phyloP scores from a whole-genome alignment of 1,140 invertebrate genomes.

The Theocolax elegans region DNA sequence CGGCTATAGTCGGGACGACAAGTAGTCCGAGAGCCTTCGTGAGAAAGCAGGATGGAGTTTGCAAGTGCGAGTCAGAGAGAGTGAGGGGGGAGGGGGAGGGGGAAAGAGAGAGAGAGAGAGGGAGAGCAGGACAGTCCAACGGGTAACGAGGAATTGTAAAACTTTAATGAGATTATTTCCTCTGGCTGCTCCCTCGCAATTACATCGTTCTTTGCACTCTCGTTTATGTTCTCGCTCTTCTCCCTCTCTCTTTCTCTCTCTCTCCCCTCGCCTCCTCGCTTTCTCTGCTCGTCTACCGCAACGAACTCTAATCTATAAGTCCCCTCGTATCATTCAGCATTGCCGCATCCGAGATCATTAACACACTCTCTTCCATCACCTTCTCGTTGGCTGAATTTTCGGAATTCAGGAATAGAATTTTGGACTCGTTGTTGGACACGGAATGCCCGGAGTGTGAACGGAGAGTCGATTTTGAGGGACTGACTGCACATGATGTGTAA shows the following conservation, averaged over 20 bases:
- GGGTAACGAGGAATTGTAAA: slow-evolving; percentile 39
- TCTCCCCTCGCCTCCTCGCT: too few species aligned
- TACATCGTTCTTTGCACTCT: slow-evolving; percentile 12
- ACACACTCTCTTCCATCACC: too few species aligned
- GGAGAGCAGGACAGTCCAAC: background rate
- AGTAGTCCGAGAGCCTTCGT: slow-evolving; percentile 22
- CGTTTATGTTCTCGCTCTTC: background rate
- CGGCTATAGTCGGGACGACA: slow-evolving; percentile 19
- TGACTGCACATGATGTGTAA: too few species aligned
- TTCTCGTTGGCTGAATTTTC: too few species aligned
- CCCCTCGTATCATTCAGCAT: too few species aligned
- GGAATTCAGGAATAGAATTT: too few species aligned
- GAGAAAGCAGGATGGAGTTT: background rate
- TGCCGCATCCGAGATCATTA: too few species aligned
- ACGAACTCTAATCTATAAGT: too few species aligned
- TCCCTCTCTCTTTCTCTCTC: background rate
- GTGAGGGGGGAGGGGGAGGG: background rate
- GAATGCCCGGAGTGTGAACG: too few species aligned
- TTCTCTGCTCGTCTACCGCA: background rate
- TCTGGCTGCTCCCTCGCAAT: slow-evolving; percentile 23
- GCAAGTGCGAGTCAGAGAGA: background rate
- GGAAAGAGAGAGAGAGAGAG: background rate
- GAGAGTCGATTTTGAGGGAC: too few species aligned
- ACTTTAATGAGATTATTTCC: slow-evolving; percentile 43
- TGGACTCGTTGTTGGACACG: too few species aligned